Conservation (phyloP, 2,113 vertebrate species). For the Lasiurus cinereus region DNA sequence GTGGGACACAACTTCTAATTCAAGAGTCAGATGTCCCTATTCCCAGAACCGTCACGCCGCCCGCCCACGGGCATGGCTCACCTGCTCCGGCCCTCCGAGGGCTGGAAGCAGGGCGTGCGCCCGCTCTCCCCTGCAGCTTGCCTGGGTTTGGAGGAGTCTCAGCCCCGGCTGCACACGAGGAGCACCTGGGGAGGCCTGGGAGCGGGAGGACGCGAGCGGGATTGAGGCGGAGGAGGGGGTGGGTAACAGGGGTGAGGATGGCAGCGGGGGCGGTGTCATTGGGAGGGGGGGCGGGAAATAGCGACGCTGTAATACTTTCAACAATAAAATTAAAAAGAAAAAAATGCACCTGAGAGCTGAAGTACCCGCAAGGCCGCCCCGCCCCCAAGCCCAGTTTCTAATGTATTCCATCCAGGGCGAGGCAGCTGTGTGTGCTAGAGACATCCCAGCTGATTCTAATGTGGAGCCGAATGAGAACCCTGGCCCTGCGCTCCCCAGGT, state of each 20-base stretch:
- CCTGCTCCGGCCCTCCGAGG: fast-evolving
- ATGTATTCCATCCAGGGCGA: not conserved
- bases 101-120: fast-evolving
- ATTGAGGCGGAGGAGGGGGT: too few relatives aligned
- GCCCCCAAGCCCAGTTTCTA: not conserved
- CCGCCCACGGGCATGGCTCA: not conserved
- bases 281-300: too few relatives aligned
- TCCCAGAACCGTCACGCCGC: not conserved
- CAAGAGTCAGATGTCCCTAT: not conserved
- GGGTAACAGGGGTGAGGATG: too few relatives aligned
- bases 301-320: too few relatives aligned
- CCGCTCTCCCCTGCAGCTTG: fast-evolving
- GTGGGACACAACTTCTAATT: not conserved
- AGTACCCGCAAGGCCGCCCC: not conserved
- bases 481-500: not conserved
- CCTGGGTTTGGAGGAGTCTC: not conserved
- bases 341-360: not conserved
- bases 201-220: too few relatives aligned
- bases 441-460: slow-evolving; percentile 32
- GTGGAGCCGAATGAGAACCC: not conserved
- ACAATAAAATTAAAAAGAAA: not conserved
- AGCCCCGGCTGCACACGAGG: not conserved
- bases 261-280: too few relatives aligned
- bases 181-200: not conserved
- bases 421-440: not conserved